Conservation (phyloP, 2,113 vertebrate species). For the Pundamilia nyererei region DNA sequence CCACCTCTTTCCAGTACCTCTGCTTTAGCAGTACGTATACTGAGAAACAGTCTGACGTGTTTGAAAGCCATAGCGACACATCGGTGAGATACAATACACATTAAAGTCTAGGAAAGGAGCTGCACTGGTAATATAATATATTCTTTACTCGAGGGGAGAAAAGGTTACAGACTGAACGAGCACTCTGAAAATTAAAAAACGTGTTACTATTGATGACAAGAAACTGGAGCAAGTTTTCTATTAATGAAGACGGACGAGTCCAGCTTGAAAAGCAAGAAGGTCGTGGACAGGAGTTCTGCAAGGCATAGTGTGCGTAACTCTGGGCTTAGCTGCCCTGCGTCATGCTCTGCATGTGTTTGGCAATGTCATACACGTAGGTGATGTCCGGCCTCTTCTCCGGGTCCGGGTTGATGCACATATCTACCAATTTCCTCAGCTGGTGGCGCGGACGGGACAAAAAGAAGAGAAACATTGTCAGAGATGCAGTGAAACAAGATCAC, state of each 20-base stretch:
- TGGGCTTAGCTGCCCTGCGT: slow-evolving; percentile 79
- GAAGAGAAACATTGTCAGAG: neutral
- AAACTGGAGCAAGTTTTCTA: slow-evolving; percentile 23
- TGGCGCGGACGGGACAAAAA: neutral
- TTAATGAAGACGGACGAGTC: slow-evolving; percentile 40
- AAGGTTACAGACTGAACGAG: neutral
- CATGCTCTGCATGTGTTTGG: slow-evolving; percentile 87
- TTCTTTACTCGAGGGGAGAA: neutral
- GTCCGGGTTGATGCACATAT: slow-evolving; percentile 97
- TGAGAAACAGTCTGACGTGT: neutral
- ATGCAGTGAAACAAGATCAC: neutral
- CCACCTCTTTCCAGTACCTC: neutral
- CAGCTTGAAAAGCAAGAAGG: slow-evolving; percentile 28
- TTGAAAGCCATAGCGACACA: neutral
- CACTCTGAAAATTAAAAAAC: neutral
- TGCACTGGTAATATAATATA: neutral
- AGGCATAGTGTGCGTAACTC: slow-evolving; percentile 20
- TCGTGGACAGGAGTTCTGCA: slow-evolving; percentile 1
- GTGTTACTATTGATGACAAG: slow-evolving; percentile 4
- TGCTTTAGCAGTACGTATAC: neutral
- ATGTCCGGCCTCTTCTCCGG: slow-evolving; percentile 97
- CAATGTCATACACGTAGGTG: slow-evolving; percentile 90
- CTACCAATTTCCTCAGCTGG: slow-evolving; percentile 93
- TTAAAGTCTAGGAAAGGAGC: neutral
- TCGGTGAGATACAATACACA: neutral